phyloP scores from a whole-genome alignment of 2,888 invertebrate species.

The Electrophaes corylata region DNA sequence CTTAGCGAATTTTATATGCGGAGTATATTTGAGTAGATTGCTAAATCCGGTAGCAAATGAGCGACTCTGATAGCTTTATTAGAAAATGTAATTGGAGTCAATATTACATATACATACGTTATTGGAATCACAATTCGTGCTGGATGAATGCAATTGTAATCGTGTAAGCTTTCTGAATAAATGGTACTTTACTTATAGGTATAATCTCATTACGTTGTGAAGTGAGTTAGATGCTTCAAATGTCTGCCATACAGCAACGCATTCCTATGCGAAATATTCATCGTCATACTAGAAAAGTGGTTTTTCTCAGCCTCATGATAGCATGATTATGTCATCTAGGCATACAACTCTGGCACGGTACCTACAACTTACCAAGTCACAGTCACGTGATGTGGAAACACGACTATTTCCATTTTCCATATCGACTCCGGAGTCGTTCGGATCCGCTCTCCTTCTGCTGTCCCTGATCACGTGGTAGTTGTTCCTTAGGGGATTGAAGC shows the following conservation, averaged over 20 bases:
- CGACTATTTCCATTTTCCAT: constrained; percentile 76
- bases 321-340: not conserved
- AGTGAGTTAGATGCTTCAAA: constrained; percentile 9
- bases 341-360: constrained; percentile 1
- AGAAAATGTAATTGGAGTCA: not conserved
- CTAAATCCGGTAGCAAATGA: not conserved
- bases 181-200: constrained; percentile 6
- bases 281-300: constrained; percentile 3
- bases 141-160: constrained; percentile 20
- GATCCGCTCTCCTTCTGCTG: constrained; percentile 60
- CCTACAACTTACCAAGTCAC: constrained; percentile 73
- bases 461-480: constrained; percentile 60
- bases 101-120: not conserved
- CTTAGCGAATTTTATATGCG: constrained; percentile 2
- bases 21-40: not conserved
- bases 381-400: constrained; percentile 63
- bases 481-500: constrained; percentile 67
- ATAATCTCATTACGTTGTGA: constrained; percentile 23
- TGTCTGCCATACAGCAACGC: not conserved
- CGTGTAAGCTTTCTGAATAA: constrained; percentile 16
- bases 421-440: constrained; percentile 78
- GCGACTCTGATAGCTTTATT: not conserved
- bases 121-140: constrained; percentile 21
- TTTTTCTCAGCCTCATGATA: not conserved
- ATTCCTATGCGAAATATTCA: constrained; percentile 1